Conservation (phyloP, 2,113 vertebrate species). For the Lasiurus borealis region DNA sequence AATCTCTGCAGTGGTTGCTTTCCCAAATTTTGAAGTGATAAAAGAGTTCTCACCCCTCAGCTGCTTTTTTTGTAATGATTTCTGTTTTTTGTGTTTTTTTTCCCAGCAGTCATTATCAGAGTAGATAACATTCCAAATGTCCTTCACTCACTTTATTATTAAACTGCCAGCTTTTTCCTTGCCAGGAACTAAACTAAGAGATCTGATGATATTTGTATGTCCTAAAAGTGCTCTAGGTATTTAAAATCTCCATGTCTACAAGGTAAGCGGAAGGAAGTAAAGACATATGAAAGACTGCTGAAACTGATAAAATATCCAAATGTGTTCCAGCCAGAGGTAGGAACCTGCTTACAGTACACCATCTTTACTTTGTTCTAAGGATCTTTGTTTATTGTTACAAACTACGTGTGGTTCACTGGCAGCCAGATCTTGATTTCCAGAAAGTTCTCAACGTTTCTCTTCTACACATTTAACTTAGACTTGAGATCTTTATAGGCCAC, state of each 20-base stretch:
- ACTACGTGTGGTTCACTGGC: neutral
- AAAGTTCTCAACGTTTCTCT: slow-evolving; percentile 43
- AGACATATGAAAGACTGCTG: neutral
- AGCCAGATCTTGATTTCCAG: neutral
- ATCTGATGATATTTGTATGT: neutral
- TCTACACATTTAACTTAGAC: slow-evolving; percentile 2
- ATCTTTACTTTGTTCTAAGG: neutral
- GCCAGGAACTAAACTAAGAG: neutral
- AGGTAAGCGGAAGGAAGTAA: neutral
- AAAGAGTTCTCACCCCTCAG: neutral
- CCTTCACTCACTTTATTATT: neutral
- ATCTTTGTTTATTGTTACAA: slow-evolving; percentile 7
- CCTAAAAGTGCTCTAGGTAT: neutral
- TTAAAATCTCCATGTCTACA: neutral
- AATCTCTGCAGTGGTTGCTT: neutral
- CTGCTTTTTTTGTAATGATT: neutral
- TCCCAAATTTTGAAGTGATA: neutral
- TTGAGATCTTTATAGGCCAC: slow-evolving; percentile 38
- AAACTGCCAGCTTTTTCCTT: neutral
- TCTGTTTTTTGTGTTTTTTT: neutral
- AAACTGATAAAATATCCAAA: neutral
- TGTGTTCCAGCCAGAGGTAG: slow-evolving; percentile 3
- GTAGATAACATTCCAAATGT: neutral
- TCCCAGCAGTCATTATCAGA: neutral
- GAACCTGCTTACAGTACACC: slow-evolving; percentile 18